Evolutionary conservation across 2,113 vertebrate genomes (phyloP).

Genomic region (Phyllostomus discolor): DNA sequence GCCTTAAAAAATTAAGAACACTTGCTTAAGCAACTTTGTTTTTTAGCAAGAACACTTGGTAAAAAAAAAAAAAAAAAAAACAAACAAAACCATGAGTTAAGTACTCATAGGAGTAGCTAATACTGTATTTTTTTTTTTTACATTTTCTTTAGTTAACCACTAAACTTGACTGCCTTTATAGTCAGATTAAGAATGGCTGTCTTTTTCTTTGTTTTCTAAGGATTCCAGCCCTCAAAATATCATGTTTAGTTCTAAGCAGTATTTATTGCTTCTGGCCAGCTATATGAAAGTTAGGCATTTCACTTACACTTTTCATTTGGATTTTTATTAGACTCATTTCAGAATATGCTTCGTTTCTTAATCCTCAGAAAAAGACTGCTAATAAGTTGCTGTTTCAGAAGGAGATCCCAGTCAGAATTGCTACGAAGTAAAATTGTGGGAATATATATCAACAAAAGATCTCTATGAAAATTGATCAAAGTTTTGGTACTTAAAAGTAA

Average conservation of each 20-base stretch:
- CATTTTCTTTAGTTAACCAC: neutral
- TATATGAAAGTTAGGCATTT: conserved; percentile 14
- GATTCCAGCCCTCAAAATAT: conserved; percentile 4
- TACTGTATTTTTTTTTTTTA: neutral
- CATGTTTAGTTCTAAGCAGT: neutral
- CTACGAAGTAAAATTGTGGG: neutral
- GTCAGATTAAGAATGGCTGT: neutral
- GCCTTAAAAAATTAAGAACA: neutral
- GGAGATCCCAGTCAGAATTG: neutral
- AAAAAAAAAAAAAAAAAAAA: no score
- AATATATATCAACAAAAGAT: neutral
- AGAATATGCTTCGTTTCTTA: conserved; percentile 35
- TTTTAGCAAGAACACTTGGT: no score
- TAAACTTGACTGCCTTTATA: neutral
- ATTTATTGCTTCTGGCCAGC: neutral
- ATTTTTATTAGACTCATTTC: conserved; percentile 43
- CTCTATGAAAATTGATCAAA: neutral
- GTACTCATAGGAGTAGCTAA: neutral
- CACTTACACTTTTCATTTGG: neutral
- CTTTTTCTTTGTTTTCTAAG: conserved; percentile 1
- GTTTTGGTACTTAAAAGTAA: neutral
- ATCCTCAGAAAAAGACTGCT: neutral
- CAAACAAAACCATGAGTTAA: no score
- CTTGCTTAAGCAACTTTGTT: no score
- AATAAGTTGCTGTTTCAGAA: neutral